A percentile compares a stretch with the other conserved stretches of the same genome.
These are phyloP conservation scores for Pomatorhinus ruficollis DNA, from an alignment of 2,113 vertebrate genomes.

Conservation along the genomic window DNA sequence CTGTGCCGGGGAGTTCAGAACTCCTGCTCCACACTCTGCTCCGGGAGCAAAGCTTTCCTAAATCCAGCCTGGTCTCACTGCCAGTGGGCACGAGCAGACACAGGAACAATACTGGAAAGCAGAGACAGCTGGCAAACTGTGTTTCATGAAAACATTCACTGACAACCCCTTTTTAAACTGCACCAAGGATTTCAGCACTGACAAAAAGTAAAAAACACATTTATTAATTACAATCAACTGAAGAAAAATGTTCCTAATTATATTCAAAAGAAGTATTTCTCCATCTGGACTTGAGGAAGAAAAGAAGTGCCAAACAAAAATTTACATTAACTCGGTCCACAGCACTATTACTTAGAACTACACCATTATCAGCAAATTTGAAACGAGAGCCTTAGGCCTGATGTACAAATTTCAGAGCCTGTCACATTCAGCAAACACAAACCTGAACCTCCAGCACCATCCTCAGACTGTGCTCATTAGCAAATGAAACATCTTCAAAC, in stretches of 20 bases:
- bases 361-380: not conserved
- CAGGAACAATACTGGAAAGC: not conserved
- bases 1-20: rapidly evolving
- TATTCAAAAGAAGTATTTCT: not conserved
- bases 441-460: not conserved
- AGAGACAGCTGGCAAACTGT: not conserved
- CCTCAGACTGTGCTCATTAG: not conserved
- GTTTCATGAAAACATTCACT: not conserved
- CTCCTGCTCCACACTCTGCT: not conserved
- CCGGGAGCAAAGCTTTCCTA: not conserved
- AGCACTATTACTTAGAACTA: not conserved
- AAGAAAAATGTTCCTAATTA: not conserved
- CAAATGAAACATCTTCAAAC: not conserved
- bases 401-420: not conserved
- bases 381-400: not conserved
- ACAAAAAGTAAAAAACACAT: not conserved
- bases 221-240: not conserved
- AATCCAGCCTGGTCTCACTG: not conserved
- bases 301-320: not conserved
- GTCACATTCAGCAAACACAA: not conserved
- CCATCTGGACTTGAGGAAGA: not conserved
- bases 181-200: not conserved
- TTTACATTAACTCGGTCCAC: not conserved
- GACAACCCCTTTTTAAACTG: not conserved
- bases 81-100: not conserved